Percentiles rank a stretch among this genome's conserved stretches.
These are phyloP conservation scores for Limnephilus auricula DNA, from an alignment of 2,888 invertebrate genomes.

Conservation along the genomic window DNA sequence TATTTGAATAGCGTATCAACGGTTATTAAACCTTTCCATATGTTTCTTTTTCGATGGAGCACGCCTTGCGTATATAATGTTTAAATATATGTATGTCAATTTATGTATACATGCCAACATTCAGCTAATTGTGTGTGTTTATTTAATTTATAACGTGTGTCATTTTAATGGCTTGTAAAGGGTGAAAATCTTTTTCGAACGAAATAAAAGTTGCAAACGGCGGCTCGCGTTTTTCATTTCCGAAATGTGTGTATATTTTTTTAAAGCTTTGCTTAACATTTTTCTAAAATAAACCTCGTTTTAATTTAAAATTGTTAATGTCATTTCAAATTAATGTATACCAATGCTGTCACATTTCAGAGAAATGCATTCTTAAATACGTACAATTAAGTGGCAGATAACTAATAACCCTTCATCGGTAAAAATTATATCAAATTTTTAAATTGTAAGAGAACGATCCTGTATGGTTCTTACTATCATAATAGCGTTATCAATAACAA, in stretches of 20 bases:
- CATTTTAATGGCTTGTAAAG: not conserved
- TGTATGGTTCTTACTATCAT: no score
- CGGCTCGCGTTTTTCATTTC: not conserved
- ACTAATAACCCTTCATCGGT: no score
- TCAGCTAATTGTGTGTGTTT: not conserved
- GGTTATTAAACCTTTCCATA: not conserved
- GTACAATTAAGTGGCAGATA: not conserved
- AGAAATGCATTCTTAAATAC: not conserved
- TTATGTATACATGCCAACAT: not conserved
- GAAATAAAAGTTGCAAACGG: not conserved
- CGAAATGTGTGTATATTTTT: not conserved
- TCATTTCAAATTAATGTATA: not conserved
- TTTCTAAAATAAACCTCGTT: not conserved
- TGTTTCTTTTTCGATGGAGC: not conserved
- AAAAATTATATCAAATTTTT: no score
- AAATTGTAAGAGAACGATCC: no score
- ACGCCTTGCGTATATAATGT: not conserved
- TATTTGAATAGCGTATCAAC: not conserved
- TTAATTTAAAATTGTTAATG: not conserved
- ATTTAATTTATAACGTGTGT: constrained; percentile 2
- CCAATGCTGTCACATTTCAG: not conserved
- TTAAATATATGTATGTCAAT: not conserved
- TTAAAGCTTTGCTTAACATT: not conserved
- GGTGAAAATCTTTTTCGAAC: not conserved
- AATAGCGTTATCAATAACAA: no score